phyloP scores from a whole-genome alignment of 1,140 invertebrate genomes.

The Helicoverpa armigera region DNA sequence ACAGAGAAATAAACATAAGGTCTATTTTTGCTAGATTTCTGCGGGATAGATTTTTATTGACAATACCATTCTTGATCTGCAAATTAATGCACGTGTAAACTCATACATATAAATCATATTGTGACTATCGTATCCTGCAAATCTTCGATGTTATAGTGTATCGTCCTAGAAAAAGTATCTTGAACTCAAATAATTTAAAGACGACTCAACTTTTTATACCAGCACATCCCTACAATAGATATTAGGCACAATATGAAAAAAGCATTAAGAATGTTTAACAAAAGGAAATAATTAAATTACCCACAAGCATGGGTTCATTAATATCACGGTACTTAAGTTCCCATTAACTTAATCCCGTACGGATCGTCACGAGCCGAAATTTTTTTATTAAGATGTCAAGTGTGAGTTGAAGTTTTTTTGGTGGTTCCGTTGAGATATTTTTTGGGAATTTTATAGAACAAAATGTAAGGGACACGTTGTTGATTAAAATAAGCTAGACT shows the following conservation, averaged over 20 bases:
- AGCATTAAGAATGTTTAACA: not conserved
- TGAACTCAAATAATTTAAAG: too few relatives aligned
- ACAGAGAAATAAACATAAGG: too few relatives aligned
- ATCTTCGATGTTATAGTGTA: too few relatives aligned
- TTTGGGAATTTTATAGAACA: not conserved
- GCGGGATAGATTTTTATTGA: too few relatives aligned
- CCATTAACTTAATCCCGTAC: constrained; percentile 53
- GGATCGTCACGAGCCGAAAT: constrained; percentile 64
- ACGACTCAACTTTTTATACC: not conserved
- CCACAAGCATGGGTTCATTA: constrained; percentile 54
- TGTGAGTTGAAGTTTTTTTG: not conserved
- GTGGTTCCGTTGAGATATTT: not conserved
- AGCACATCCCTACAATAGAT: not conserved
- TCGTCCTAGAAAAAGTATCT: too few relatives aligned
- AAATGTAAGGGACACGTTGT: too few relatives aligned
- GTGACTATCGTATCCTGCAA: too few relatives aligned
- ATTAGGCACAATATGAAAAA: not conserved
- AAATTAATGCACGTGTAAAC: too few relatives aligned
- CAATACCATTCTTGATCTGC: too few relatives aligned
- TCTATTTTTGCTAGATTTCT: too few relatives aligned
- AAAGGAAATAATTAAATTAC: constrained; percentile 36
- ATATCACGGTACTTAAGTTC: constrained; percentile 69
- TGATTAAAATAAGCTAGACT: too few relatives aligned
- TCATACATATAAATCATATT: too few relatives aligned
- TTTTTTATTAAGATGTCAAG: constrained; percentile 17